These are phyloP conservation scores for Bombyx huttoni DNA, from an alignment of 2,888 invertebrate species.

Conservation along the genomic window DNA sequence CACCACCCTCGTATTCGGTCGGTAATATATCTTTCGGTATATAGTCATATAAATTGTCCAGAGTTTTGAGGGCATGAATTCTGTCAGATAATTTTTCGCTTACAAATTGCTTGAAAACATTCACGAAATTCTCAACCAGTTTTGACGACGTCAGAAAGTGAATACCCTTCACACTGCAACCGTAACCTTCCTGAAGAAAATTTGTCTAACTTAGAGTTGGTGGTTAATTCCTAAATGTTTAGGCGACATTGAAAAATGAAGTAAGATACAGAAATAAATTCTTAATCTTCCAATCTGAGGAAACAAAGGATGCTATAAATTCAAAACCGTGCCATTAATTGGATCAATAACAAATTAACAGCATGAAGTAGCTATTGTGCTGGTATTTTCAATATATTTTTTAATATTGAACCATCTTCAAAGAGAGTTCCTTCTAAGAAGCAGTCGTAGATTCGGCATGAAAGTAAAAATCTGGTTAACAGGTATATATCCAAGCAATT, in stretches of 20 bases:
- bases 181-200: conserved; percentile 20
- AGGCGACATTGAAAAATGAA: background rate
- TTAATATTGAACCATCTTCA: too few species aligned
- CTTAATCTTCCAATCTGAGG: too few species aligned
- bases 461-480: too few species aligned
- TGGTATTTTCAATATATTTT: too few species aligned
- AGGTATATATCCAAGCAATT: too few species aligned
- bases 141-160: conserved; percentile 23
- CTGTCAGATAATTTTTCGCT: conserved; percentile 19
- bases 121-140: conserved; percentile 15
- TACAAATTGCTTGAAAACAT: conserved; percentile 17
- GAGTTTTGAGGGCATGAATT: conserved; percentile 14
- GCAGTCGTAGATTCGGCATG: too few species aligned
- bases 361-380: too few species aligned
- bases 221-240: too few species aligned
- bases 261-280: background rate
- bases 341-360: too few species aligned
- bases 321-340: too few species aligned
- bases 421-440: too few species aligned
- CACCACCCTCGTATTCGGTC: conserved; percentile 22
- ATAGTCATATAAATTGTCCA: conserved; percentile 17
- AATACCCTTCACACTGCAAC: conserved; percentile 17
- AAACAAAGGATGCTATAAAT: too few species aligned
- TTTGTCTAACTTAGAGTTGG: background rate
- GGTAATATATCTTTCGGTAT: conserved; percentile 21